phyloP scores from a whole-genome alignment of 2,888 invertebrate species.

The Sinohyriopsis cumingii region DNA sequence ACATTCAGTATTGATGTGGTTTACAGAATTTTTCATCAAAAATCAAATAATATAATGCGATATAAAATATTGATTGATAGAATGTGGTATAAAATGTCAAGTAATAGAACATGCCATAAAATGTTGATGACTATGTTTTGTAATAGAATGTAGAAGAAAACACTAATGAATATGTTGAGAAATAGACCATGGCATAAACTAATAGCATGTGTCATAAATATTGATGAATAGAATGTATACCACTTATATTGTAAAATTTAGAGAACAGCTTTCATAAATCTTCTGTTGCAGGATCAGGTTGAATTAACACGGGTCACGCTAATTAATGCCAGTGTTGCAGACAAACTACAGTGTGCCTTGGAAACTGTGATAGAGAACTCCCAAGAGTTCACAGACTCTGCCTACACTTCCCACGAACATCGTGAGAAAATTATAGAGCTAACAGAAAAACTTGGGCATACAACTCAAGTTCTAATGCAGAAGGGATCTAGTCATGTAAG shows the following conservation, averaged over 20 bases:
- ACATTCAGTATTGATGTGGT: too few relatives aligned
- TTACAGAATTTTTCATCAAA: too few relatives aligned
- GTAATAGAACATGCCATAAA: too few relatives aligned
- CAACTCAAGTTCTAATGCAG: constrained; percentile 91
- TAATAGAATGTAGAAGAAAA: too few relatives aligned
- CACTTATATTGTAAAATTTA: not conserved
- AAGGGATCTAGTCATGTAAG: constrained; percentile 78
- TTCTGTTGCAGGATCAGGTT: constrained; percentile 78
- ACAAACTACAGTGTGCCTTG: constrained; percentile 88
- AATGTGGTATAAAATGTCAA: not conserved
- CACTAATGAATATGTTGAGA: too few relatives aligned
- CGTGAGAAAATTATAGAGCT: constrained; percentile 90
- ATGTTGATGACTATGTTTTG: too few relatives aligned
- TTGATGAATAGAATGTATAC: not conserved
- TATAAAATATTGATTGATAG: not conserved
- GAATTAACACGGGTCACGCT: constrained; percentile 89
- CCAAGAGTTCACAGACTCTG: constrained; percentile 98
- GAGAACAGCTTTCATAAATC: not conserved
- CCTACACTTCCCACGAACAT: constrained; percentile 97
- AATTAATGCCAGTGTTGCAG: constrained; percentile 79
- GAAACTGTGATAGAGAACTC: constrained; percentile 91
- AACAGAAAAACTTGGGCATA: constrained; percentile 90
- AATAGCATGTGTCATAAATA: too few relatives aligned
- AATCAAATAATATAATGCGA: too few relatives aligned
- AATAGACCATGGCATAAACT: too few relatives aligned